phyloP scores from a whole-genome alignment of 2,888 invertebrate genomes.

The Rhagonycha fulva region DNA sequence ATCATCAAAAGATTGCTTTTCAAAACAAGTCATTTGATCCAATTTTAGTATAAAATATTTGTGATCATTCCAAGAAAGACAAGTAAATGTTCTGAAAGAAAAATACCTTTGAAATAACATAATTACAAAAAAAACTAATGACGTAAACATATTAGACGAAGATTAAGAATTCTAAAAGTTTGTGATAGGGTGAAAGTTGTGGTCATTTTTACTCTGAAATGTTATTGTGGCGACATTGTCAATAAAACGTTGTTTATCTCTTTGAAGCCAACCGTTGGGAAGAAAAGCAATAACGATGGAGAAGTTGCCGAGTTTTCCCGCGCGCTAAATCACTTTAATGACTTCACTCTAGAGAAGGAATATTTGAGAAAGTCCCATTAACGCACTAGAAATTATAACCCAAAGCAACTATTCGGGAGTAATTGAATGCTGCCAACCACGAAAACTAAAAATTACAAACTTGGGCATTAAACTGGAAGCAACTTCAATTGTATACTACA shows the following conservation, averaged over 20 bases:
- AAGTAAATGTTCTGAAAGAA: background rate
- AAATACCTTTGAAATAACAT: background rate
- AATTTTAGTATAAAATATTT: background rate
- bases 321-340: conserved; percentile 45
- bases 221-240: conserved; percentile 33
- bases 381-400: conserved; percentile 24
- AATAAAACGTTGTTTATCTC: conserved; percentile 36
- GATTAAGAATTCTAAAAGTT: conserved; percentile 1
- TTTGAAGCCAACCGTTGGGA: conserved; percentile 25
- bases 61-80: background rate
- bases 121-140: background rate
- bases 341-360: conserved; percentile 37
- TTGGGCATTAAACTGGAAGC: conserved; percentile 11
- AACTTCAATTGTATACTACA: conserved; percentile 12
- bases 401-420: conserved; percentile 25
- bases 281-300: conserved; percentile 35
- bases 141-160: background rate
- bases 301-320: conserved; percentile 29
- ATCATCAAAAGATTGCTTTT: background rate
- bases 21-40: background rate
- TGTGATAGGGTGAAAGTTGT: conserved; percentile 5
- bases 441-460: conserved; percentile 23
- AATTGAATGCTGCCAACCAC: conserved; percentile 24
- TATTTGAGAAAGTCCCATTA: conserved; percentile 26
- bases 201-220: conserved; percentile 23